Percentiles rank a stretch among this genome's conserved stretches.
Conservation (phyloP, 2,113 vertebrate species). For the Gopherus flavomarginatus region DNA sequence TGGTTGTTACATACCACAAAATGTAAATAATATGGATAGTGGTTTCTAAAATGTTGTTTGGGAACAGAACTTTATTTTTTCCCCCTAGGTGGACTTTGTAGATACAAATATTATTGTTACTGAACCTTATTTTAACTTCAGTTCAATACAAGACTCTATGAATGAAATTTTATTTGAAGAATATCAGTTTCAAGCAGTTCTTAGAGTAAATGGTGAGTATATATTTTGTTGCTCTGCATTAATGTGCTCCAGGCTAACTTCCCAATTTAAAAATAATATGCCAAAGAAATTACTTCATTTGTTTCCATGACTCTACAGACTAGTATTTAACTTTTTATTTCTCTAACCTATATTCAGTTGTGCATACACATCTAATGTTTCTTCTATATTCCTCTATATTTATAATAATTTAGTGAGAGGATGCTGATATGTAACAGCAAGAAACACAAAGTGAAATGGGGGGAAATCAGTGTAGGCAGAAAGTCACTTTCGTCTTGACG, state of each 20-base stretch:
- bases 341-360: background rate
- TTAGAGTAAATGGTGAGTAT: constrained; percentile 91
- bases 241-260: background rate
- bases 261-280: background rate
- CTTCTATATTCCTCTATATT: background rate
- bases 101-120: constrained; percentile 95
- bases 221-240: background rate
- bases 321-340: background rate
- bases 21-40: background rate
- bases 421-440: background rate
- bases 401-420: background rate
- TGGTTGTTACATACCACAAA: background rate
- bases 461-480: background rate
- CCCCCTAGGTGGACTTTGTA: constrained; percentile 91
- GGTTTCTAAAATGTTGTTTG: background rate
- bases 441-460: background rate
- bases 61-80: constrained; percentile 31
- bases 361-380: background rate
- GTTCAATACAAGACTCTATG: constrained; percentile 98
- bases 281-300: background rate
- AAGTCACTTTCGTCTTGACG: background rate
- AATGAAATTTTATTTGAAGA: constrained; percentile 99
- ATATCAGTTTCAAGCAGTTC: constrained; percentile 96
- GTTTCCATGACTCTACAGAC: background rate
- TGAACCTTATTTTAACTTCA: constrained; percentile 98